A percentile compares a stretch with the other conserved stretches of the same genome.
These are phyloP conservation scores for Rhodeus uyekii DNA, from an alignment of 2,797 vertebrate genomes.

Conservation along the genomic window DNA sequence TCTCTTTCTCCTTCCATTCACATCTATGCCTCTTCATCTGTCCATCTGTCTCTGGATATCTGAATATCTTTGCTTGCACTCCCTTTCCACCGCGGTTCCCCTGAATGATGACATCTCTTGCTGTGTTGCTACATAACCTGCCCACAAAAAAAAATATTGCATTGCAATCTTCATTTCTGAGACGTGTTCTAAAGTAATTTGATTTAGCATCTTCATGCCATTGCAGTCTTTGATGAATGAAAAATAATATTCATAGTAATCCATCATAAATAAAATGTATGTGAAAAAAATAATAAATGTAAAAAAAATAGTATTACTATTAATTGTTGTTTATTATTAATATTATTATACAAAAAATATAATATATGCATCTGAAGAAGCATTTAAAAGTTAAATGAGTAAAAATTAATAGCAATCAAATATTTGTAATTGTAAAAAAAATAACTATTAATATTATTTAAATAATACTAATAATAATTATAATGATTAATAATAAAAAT, in stretches of 20 bases:
- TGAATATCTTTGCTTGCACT: not conserved
- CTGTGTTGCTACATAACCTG: not conserved
- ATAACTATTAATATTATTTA: not conserved
- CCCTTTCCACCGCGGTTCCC: not conserved
- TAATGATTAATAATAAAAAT: not conserved
- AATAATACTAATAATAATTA: not conserved
- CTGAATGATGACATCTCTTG: not conserved
- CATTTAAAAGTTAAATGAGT: not conserved
- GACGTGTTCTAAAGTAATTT: not conserved
- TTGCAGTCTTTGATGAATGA: not conserved
- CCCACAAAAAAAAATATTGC: not conserved
- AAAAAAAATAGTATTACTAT: not conserved
- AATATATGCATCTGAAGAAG: not conserved
- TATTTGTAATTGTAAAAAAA: not conserved
- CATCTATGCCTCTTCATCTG: slow-evolving; percentile 17
- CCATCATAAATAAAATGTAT: not conserved
- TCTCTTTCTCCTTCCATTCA: slow-evolving; percentile 23
- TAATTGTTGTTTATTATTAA: not conserved
- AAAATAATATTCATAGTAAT: not conserved
- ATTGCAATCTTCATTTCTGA: not conserved
- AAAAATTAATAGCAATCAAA: not conserved
- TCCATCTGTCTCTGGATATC: not conserved
- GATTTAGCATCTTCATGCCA: not conserved
- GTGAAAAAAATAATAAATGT: not conserved
- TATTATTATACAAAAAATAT: not conserved